Evolutionary conservation across 2,888 invertebrate species (phyloP).

Genomic region (Rhagophthalmus giganteus): DNA sequence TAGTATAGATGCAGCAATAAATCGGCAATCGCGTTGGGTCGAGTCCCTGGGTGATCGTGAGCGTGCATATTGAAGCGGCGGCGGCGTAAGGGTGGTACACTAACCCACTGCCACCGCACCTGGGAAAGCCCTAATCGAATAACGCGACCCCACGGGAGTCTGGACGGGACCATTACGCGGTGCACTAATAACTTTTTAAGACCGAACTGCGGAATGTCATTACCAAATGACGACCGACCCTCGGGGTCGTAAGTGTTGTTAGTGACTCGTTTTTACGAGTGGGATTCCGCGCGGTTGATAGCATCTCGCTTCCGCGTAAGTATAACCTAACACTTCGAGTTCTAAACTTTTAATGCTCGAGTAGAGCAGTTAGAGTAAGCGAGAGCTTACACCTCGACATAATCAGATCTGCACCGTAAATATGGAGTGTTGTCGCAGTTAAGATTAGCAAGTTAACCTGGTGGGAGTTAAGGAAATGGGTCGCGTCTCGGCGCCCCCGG

Average conservation of each 20-base stretch:
- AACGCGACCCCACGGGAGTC: constrained; percentile 39
- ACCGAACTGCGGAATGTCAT: constrained; percentile 45
- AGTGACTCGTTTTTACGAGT: constrained; percentile 43
- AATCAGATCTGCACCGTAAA: constrained; percentile 41
- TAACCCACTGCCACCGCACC: constrained; percentile 41
- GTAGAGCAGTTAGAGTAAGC: constrained; percentile 32
- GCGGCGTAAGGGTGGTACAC: constrained; percentile 35
- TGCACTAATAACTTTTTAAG: constrained; percentile 51
- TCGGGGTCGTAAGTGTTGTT: constrained; percentile 40
- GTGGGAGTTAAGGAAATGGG: constrained; percentile 43
- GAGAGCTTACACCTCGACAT: constrained; percentile 35
- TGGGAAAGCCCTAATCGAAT: constrained; percentile 47
- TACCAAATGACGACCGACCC: constrained; percentile 46
- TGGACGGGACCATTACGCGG: constrained; percentile 37
- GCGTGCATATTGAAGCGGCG: constrained; percentile 45
- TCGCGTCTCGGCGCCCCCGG: constrained; percentile 41
- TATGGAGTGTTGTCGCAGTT: constrained; percentile 37
- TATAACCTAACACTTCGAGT: constrained; percentile 32
- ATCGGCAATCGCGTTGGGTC: constrained; percentile 51
- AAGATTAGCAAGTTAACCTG: constrained; percentile 43
- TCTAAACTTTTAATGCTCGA: constrained; percentile 35
- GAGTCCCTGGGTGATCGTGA: constrained; percentile 52
- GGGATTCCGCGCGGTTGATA: constrained; percentile 34
- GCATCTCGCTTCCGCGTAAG: constrained; percentile 22
- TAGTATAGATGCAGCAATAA: constrained; percentile 52